Conservation (phyloP, 2,888 invertebrate species). For the Drosophila algonquin region DNA sequence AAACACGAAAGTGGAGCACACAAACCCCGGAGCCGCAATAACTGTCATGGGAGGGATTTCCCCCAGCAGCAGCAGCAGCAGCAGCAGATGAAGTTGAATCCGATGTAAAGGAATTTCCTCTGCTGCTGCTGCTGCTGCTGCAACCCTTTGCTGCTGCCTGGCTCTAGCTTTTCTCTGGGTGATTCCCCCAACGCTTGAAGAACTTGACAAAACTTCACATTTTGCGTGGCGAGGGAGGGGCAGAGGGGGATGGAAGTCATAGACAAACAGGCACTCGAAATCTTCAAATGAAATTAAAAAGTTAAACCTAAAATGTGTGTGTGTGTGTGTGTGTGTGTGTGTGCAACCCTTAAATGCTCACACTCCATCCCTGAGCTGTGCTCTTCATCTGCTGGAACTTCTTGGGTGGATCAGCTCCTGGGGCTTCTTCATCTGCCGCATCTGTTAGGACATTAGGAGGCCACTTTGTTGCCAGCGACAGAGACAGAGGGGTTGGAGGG, state of each 20-base stretch:
- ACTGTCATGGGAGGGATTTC: slow-evolving; percentile 44
- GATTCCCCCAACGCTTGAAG: slow-evolving; percentile 29
- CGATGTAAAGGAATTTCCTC: slow-evolving; percentile 38
- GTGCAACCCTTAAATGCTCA: slow-evolving; percentile 17
- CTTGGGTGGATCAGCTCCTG: not conserved
- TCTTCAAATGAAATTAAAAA: slow-evolving; percentile 67
- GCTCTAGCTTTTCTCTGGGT: not conserved
- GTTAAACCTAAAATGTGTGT: slow-evolving; percentile 44
- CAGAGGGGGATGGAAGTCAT: slow-evolving; percentile 17
- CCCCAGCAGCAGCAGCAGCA: not conserved
- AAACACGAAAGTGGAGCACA: slow-evolving; percentile 49
- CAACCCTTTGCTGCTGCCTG: not conserved
- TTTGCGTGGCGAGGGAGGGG: not conserved
- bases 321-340: not conserved
- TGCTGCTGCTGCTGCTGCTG: slow-evolving; percentile 9
- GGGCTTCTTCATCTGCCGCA: slow-evolving; percentile 7
- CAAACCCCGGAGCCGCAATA: slow-evolving; percentile 36
- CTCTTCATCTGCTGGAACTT: slow-evolving; percentile 33
- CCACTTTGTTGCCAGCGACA: slow-evolving; percentile 12
- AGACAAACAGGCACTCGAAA: slow-evolving; percentile 24
- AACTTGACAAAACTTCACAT: slow-evolving; percentile 41
- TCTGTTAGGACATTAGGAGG: slow-evolving; percentile 26
- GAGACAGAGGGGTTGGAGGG: not conserved
- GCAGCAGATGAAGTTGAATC: slow-evolving; percentile 9
- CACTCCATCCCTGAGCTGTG: not conserved